These are phyloP conservation scores for Siphlonurus alternatus DNA, from an alignment of 2,888 invertebrate species.

Conservation along the genomic window DNA sequence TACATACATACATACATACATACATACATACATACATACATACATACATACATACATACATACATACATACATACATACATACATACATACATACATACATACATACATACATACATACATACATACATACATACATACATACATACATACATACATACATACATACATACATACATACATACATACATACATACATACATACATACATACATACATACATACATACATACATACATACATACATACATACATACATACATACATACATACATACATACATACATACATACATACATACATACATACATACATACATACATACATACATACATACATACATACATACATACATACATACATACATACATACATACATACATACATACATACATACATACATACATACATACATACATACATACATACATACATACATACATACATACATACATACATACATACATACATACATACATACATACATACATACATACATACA, in stretches of 20 bases:
- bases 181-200: neutral
- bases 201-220: neutral
- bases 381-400: neutral
- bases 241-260: neutral
- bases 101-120: neutral
- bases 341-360: neutral
- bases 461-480: neutral
- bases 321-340: neutral
- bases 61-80: neutral
- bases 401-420: neutral
- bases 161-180: neutral
- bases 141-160: neutral
- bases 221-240: neutral
- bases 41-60: neutral
- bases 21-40: neutral
- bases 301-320: neutral
- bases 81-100: neutral
- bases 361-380: neutral
- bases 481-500: neutral
- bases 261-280: neutral
- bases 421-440: neutral
- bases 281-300: neutral
- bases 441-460: neutral
- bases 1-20: neutral
- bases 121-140: neutral